Base-by-base conservation (phyloP, 2,888 invertebrate species). In the Cremastobaeus sp. region DNA sequence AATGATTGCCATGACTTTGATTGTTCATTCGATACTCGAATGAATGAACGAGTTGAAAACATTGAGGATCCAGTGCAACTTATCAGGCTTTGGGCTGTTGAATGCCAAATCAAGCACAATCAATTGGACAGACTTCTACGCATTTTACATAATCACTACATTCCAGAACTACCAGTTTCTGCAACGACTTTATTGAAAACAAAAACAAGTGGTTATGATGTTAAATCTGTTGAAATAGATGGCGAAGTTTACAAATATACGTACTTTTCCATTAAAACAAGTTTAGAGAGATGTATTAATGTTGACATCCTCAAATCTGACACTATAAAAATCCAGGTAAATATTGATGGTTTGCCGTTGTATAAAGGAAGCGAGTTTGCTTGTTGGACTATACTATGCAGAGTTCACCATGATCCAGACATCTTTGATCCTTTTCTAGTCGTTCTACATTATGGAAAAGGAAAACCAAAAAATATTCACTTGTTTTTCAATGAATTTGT, bases 401-500 rank as follows among this genome's bases (percentile, higher is more conserved):
- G 35, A 35, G n/a, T 52, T 17, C 3, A 17, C 11, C 21, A 4
- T 15, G 21, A 35, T 2, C 21, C 32, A 32, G 32, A 48, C 18
- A 32, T 48, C 6, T 48, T 8, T 43, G n/a, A 21, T 2, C 43
- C 25, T 14, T 43, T 43, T 25, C 25, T 9, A 15, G 45, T 47
- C 1, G 45, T 11, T 17, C 4, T 45, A 3, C 20, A 48, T 30
- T 2, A 11, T n/a, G 45, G 48, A 1, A 6, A 14, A 35, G 52
- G 55, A 12, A 55, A 55, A 20, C 20, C 17, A 0, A 6, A 14
- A 15, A 4, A 41, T 32, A 5, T 41, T 11, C n/a, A 52, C 1
- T 21, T 15, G 1, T 37, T 41, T 20, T 55, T 55, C 1, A 17
- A 41, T 3, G 55, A 55, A 15, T 55, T 55, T 32, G n/a, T 55